phyloP scores from a whole-genome alignment of 2,888 invertebrate species.

The Petrolisthes manimaculis region DNA sequence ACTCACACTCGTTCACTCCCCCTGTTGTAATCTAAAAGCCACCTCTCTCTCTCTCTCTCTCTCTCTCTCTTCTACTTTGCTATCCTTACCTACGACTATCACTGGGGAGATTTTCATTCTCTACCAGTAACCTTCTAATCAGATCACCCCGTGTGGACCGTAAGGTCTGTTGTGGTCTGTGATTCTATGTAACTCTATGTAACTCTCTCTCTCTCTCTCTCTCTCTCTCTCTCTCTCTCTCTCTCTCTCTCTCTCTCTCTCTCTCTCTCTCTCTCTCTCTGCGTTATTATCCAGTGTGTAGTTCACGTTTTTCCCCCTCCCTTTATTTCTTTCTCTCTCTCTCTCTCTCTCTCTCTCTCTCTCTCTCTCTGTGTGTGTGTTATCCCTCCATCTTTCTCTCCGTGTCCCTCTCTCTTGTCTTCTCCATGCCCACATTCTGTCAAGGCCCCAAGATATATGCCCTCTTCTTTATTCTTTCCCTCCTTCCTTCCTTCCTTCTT shows the following conservation, averaged over 20 bases:
- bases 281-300: background rate
- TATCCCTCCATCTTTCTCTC: background rate
- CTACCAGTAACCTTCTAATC: too few relatives aligned
- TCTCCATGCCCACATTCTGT: conserved; percentile 8
- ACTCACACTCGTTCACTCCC: background rate
- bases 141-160: too few relatives aligned
- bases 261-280: conserved; percentile 3
- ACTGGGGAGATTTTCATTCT: too few relatives aligned
- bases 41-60: conserved; percentile 7
- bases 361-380: too few relatives aligned
- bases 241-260: background rate
- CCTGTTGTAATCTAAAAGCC: background rate
- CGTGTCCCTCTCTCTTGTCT: conserved; percentile 17
- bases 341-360: background rate
- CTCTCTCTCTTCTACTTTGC: background rate
- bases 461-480: conserved; percentile 1
- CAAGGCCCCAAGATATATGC: background rate
- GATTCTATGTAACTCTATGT: too few relatives aligned
- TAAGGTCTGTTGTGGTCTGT: too few relatives aligned
- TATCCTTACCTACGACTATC: too few relatives aligned
- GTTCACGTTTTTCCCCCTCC: background rate
- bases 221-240: conserved; percentile 5
- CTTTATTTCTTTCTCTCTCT: background rate
- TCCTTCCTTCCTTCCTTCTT: background rate
- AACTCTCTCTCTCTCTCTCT: too few relatives aligned